Evolutionary conservation across 92 coral and sea anemone species (phyloP).

Genomic region (Porites cylindrica): DNA sequence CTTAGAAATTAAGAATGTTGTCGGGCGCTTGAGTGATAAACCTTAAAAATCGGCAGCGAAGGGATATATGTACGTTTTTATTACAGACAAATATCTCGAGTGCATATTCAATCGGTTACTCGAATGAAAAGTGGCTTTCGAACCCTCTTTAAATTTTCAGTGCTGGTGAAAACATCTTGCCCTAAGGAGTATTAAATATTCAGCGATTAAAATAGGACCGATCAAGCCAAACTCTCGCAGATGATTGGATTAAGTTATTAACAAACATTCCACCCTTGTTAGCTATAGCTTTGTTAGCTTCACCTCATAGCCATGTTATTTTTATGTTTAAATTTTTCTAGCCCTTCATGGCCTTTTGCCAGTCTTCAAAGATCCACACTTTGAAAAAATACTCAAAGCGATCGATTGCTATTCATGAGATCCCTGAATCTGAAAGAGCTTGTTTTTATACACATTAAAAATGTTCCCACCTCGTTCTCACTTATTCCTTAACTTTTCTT

Average conservation of each 20-base stretch:
- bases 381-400: conserved; percentile 2
- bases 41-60: conserved; percentile 28
- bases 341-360: conserved; percentile 57
- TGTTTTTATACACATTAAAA: conserved; percentile 5
- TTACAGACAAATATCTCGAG: conserved; percentile 42
- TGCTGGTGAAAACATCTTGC: conserved; percentile 41
- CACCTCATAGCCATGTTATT: conserved; percentile 16
- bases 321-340: conserved; percentile 10
- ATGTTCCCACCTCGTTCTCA: conserved; percentile 64
- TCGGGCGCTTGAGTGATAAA: conserved; percentile 13
- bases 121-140: conserved; percentile 48
- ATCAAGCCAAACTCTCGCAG: conserved; percentile 57
- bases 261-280: conserved; percentile 71
- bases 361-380: conserved; percentile 17
- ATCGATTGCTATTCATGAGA: conserved; percentile 3
- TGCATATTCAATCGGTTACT: conserved; percentile 35
- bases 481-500: conserved; percentile 37
- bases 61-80: conserved; percentile 12
- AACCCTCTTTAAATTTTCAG: conserved; percentile 49
- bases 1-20: not conserved
- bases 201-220: conserved; percentile 68
- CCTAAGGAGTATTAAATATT: conserved; percentile 56
- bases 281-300: conserved; percentile 50
- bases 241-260: conserved; percentile 88
- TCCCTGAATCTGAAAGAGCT: conserved; percentile 19